Evolutionary conservation across 2,113 vertebrate genomes (phyloP).

Genomic region (Gulo gulo): DNA sequence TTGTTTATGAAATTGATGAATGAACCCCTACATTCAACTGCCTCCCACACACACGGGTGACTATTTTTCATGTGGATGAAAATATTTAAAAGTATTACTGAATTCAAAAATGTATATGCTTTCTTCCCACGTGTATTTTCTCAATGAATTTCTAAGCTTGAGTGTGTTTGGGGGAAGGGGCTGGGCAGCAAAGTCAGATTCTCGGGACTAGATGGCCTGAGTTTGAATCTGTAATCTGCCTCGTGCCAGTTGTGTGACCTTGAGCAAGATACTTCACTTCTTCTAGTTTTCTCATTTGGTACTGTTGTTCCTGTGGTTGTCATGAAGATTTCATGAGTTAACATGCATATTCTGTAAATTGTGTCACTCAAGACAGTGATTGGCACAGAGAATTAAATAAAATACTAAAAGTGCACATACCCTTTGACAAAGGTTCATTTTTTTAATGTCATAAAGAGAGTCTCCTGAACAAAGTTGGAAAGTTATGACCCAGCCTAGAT

Average conservation of each 20-base stretch:
- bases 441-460: background rate
- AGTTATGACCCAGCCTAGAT: background rate
- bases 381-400: background rate
- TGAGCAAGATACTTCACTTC: background rate
- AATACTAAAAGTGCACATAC: background rate
- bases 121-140: background rate
- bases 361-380: background rate
- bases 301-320: background rate
- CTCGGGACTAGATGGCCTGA: background rate
- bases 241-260: background rate
- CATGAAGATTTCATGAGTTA: background rate
- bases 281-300: background rate
- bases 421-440: background rate
- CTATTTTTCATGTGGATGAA: background rate
- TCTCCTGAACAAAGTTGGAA: background rate
- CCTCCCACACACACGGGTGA: background rate
- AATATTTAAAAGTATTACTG: slow-evolving; percentile 12
- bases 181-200: background rate
- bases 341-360: background rate
- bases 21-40: background rate
- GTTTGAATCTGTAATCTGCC: background rate
- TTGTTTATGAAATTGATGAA: background rate
- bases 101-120: background rate
- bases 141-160: slow-evolving; percentile 3
- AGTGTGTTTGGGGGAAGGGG: background rate